Base-by-base conservation (phyloP, 2,113 vertebrate genomes). In the Bettongia penicillata region DNA sequence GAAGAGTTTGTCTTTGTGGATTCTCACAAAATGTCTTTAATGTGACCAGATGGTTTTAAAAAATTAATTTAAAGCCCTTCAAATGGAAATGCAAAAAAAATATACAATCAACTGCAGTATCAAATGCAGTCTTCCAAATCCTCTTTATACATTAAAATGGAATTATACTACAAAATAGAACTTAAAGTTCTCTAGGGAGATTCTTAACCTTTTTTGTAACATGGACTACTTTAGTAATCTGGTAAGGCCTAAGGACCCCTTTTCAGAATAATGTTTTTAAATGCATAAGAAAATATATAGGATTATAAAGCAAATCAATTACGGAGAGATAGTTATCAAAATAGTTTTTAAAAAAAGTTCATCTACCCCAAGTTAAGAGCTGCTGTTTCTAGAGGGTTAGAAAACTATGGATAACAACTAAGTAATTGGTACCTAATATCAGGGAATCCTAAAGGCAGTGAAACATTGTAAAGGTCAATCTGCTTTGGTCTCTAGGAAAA, bases 401-500 rank as follows among this genome's bases (percentile, higher is more conserved):
- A 77, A 95, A 96, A 95, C 93, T 91, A 96, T 90, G 95, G 97
- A 50, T 25, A 95, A 53, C 92, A 55, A 43, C 93, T 50, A 95
- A 91, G 92, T 47, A 90, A 37, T 47, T 95, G n/a, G 57, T 94
- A 51, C 96, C 93, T 96, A 51, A 94, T 94, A 93, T 55, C 97
- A 91, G 51, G 77, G 51, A 28, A 91, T 94, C 95, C 90, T 47
- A 94, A 97, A 96, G 51, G 49, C n/a, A 95, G 90, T 94, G 26
- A 93, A 57, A 94, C 93, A 55, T 52, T 95, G 94, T 89, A 47
- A 48, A 95, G 16, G 37, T n/a, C 68, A 22, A 37, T 94, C 90
- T 95, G 77, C 43, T 94, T 26, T 91, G 53, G 93, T 91, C 2
- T 19, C 12, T 52, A 48, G 22, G 47, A 90, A 95, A 96, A 96